phyloP scores from a whole-genome alignment of 2,797 vertebrate genomes.

The Pagetopsis macropterus region DNA sequence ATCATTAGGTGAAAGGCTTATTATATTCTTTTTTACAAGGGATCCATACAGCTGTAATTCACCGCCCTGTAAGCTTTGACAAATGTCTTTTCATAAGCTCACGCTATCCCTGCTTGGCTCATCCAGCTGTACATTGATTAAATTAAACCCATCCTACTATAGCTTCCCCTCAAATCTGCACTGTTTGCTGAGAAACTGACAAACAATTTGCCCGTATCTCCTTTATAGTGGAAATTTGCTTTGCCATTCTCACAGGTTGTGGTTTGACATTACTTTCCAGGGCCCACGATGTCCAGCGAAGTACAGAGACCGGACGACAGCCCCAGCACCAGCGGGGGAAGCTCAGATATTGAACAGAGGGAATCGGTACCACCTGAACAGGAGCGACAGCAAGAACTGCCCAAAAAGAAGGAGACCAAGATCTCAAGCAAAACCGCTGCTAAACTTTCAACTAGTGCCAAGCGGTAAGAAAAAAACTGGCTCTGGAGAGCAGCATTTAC shows the following conservation, averaged over 20 bases:
- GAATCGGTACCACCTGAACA: constrained; percentile 92
- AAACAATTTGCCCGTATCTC: background rate
- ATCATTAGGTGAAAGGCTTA: constrained; percentile 20
- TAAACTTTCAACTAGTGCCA: constrained; percentile 98
- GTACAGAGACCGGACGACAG: constrained; percentile 98
- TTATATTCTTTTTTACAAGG: constrained; percentile 23
- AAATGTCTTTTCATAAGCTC: constrained; percentile 35
- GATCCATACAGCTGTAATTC: constrained; percentile 12
- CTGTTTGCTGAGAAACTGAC: background rate
- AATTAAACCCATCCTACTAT: background rate
- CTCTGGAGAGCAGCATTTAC: constrained; percentile 30
- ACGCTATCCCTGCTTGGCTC: background rate
- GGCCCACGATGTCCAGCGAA: constrained; percentile 96
- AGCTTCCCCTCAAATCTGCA: constrained; percentile 1
- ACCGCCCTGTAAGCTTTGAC: constrained; percentile 18
- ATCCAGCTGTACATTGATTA: constrained; percentile 6
- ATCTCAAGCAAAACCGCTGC: constrained; percentile 99
- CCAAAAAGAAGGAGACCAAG: constrained; percentile 99
- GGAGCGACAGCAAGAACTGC: constrained; percentile 94
- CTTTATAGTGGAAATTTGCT: background rate
- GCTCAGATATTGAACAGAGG: constrained; percentile 96
- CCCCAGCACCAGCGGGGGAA: constrained; percentile 98
- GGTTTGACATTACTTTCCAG: constrained; percentile 41
- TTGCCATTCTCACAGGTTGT: background rate
- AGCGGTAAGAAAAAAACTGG: constrained; percentile 86